These are phyloP conservation scores for Bibio marci DNA, from an alignment of 2,888 invertebrate species.

Conservation along the genomic window DNA sequence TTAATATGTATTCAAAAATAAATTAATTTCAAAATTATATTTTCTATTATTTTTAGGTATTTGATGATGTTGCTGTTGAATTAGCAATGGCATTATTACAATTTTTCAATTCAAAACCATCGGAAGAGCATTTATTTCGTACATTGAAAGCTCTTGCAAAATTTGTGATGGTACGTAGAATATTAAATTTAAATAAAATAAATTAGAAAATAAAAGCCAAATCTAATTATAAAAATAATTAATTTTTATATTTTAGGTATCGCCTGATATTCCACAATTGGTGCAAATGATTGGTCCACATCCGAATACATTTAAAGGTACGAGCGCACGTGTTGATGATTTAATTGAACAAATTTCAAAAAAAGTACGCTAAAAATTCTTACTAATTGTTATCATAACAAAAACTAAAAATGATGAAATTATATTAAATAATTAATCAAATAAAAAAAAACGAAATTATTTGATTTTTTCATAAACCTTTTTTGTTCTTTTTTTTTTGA, in stretches of 20 bases:
- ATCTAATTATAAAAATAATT: conserved; percentile 1
- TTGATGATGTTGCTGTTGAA: conserved; percentile 86
- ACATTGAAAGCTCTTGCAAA: conserved; percentile 61
- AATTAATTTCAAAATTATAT: no score
- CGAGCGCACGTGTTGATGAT: conserved; percentile 63
- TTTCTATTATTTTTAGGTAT: conserved; percentile 46
- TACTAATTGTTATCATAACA: conserved; percentile 3
- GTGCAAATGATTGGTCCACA: conserved; percentile 83
- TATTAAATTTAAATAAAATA: not conserved
- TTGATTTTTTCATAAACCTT: no score
- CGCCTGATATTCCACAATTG: conserved; percentile 73
- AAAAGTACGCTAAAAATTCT: conserved; percentile 34
- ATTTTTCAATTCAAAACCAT: conserved; percentile 63
- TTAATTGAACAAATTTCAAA: conserved; percentile 58
- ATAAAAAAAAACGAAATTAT: no score
- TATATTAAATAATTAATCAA: no score
- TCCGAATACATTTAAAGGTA: conserved; percentile 65
- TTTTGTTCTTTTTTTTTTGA: no score
- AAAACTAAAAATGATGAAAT: not conserved
- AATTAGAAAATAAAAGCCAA: not conserved
- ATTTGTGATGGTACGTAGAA: conserved; percentile 22
- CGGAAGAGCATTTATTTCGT: conserved; percentile 64
- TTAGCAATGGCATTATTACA: conserved; percentile 81
- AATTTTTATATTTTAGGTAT: conserved; percentile 34
- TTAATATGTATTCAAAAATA: no score